Base-by-base conservation (phyloP, 2,888 invertebrate genomes). In the Erebia palarica region DNA sequence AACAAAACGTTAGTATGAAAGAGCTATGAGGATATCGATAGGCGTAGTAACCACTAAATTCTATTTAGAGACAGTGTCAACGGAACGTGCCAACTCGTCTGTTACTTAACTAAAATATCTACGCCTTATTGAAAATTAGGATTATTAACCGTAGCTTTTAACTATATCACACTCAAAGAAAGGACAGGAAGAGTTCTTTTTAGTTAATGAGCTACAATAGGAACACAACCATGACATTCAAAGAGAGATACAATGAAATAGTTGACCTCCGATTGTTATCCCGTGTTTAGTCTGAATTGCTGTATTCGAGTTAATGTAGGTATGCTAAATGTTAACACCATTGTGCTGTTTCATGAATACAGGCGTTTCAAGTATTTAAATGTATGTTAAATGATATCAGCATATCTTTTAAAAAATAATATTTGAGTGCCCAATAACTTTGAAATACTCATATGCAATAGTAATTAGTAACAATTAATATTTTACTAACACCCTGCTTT, bases 31-130 rank as follows among this genome's bases (percentile, higher is more conserved):
- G 69, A 70, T 74, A 70, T 66, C 57, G 67, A 70, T 68, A 51
- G 53, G 66, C 72, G 69, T 70, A 68, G 69, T 80, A 75, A 75
- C 78, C 81, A 80, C 79, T 80, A 79, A 81, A 82, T 80, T 82
- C 88, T 91, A 91, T 90, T 91, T 89, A 81, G 79, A 82, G 83
- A 82, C 80, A 80, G 76, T 83, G 83, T 86, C 88, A 86, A 86
- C 85, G 87, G 78, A 81, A 84, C 87, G 89, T 90, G 91, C 91
- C 90, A 90, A 88, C 84, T 83, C 81, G 80, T 79, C 74, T 78
- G 76, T 59, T 70, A 72, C 69, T 83, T 85, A 86, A 86, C 86
- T 77, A 80, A 82, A 84, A 84, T 83, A 85, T 84, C 80, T 78
- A 86, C 86, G 85, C 87, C 86, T 79, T 78, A 69, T 69, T 72